A percentile compares a stretch with the other conserved stretches of the same genome.
These are phyloP conservation scores for Boleophthalmus pectinirostris DNA, from an alignment of 2,113 vertebrate genomes.

Conservation along the genomic window DNA sequence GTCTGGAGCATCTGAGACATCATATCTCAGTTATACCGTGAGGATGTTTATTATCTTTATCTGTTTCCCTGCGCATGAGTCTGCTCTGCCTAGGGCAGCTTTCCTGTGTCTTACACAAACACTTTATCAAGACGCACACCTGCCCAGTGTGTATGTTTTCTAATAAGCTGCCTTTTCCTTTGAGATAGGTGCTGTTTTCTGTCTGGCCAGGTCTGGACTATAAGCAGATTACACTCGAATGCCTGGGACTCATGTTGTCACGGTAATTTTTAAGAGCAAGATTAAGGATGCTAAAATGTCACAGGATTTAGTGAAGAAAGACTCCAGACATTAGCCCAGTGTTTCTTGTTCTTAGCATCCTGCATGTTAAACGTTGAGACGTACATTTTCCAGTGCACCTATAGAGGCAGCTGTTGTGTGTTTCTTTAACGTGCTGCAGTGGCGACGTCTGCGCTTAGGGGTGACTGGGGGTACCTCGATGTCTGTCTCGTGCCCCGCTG, in stretches of 20 bases:
- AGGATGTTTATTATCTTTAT: constrained; percentile 22
- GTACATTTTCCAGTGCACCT: constrained; percentile 9
- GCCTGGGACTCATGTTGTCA: neutral
- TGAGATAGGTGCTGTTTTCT: constrained; percentile 33
- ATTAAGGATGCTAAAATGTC: neutral
- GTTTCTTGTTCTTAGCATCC: constrained; percentile 6
- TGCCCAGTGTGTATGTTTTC: constrained; percentile 13
- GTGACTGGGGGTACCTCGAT: constrained; percentile 64
- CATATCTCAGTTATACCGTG: neutral
- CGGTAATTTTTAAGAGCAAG: neutral
- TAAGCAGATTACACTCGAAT: constrained; percentile 12
- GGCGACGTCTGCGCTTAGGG: constrained; percentile 45
- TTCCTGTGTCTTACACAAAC: constrained; percentile 38
- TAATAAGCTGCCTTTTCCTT: constrained; percentile 21
- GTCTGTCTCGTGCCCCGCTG: constrained; percentile 74
- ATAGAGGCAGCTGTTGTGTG: constrained; percentile 57
- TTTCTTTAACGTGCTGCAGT: constrained; percentile 51
- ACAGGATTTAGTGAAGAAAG: neutral
- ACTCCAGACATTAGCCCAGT: constrained; percentile 4
- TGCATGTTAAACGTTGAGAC: neutral
- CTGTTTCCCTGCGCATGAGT: constrained; percentile 21
- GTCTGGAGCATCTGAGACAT: no score
- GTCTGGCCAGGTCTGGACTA: constrained; percentile 24
- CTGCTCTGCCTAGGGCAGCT: constrained; percentile 8
- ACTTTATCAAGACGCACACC: constrained; percentile 26